phyloP scores from a whole-genome alignment of 2,888 invertebrate genomes.

The Trissonchulus sp. region DNA sequence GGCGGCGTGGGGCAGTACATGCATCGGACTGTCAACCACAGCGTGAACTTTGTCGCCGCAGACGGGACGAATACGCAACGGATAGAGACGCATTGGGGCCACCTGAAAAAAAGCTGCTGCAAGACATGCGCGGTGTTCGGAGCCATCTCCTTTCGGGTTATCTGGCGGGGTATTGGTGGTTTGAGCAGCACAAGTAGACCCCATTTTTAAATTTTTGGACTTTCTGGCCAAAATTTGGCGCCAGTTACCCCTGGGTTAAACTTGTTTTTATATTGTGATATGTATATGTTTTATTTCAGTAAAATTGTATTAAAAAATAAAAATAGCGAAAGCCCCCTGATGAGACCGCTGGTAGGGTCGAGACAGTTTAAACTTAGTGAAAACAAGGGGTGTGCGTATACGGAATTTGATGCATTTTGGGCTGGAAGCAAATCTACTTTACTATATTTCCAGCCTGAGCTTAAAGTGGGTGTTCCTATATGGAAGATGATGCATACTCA shows the following conservation, averaged over 20 bases:
- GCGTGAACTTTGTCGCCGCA: slow-evolving; percentile 3
- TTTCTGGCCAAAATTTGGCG: neutral
- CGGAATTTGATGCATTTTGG: no score
- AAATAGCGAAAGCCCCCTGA: no score
- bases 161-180: slow-evolving; percentile 4
- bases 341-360: no score
- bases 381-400: no score
- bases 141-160: neutral
- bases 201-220: neutral
- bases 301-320: no score
- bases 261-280: no score
- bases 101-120: neutral
- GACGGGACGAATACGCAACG: slow-evolving; percentile 19
- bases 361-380: no score
- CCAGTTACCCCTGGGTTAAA: slow-evolving; percentile 21
- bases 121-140: neutral
- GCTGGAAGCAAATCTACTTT: no score
- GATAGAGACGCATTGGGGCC: slow-evolving; percentile 14
- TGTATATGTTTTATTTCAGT: no score
- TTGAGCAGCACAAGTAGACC: neutral
- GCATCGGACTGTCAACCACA: slow-evolving; percentile 21
- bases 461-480: no score
- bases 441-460: no score
- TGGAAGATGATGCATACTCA: no score
- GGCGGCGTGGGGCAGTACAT: neutral